Conservation (phyloP, 2,888 invertebrate species). For the Resseliella maxima region DNA sequence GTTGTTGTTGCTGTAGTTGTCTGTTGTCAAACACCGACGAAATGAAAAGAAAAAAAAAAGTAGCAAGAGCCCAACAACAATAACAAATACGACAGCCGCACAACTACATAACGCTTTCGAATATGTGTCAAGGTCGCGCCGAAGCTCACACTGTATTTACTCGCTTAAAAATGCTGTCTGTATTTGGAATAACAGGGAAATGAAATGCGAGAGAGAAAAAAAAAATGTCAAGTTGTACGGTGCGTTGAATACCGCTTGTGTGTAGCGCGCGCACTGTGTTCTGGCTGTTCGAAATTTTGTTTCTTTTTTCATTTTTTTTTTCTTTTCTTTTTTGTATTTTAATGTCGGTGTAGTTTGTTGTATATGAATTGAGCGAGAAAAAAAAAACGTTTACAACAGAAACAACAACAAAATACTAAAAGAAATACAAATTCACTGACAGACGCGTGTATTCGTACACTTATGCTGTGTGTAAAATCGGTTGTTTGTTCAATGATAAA, state of each 20-base stretch:
- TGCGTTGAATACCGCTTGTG: constrained; percentile 22
- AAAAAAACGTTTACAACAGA: not conserved
- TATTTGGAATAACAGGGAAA: constrained; percentile 55
- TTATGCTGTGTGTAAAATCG: not conserved
- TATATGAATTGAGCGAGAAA: not conserved
- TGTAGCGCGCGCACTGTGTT: not conserved
- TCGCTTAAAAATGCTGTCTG: constrained; percentile 23
- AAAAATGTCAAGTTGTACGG: constrained; percentile 48
- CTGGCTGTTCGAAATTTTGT: not conserved
- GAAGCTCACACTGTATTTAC: constrained; percentile 25
- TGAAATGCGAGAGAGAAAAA: constrained; percentile 25
- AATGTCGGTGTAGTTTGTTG: not conserved
- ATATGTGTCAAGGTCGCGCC: constrained; percentile 53
- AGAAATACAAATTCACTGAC: not conserved
- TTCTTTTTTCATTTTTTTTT: not conserved
- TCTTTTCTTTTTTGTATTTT: not conserved
- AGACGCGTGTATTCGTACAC: not conserved
- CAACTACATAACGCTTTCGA: constrained; percentile 3
- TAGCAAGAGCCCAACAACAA: constrained; percentile 16
- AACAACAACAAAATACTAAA: no score
- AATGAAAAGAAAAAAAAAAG: not conserved
- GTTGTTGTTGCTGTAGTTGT: not conserved
- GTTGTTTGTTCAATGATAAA: constrained; percentile 12
- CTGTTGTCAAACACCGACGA: not conserved
- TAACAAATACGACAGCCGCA: constrained; percentile 31